phyloP scores from a whole-genome alignment of 2,888 invertebrate species.

The Leistus spinibarbis region DNA sequence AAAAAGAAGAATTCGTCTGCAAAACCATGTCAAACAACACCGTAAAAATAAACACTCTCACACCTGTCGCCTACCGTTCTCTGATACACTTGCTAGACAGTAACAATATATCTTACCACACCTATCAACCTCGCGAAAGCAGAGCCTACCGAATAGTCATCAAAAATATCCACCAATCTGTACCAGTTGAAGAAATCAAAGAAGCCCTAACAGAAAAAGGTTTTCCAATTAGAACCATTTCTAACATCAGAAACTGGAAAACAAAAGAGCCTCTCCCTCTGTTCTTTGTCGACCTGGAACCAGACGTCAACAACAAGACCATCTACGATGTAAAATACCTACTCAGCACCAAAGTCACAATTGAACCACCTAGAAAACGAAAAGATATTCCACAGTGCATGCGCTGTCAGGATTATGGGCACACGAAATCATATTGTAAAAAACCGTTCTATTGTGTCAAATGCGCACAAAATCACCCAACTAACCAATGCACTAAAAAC shows the following conservation, averaged over 20 bases:
- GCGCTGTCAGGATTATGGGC: conserved; percentile 40
- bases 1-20: background rate
- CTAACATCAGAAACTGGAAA: conserved; percentile 11
- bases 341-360: conserved; percentile 13
- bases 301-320: conserved; percentile 21
- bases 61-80: background rate
- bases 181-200: background rate
- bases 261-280: background rate
- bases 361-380: conserved; percentile 38
- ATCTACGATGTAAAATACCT: background rate
- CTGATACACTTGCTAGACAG: background rate
- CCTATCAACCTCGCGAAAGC: too few species aligned
- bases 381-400: conserved; percentile 36
- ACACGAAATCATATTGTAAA: conserved; percentile 41
- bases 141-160: too few species aligned
- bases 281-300: conserved; percentile 36
- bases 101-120: background rate
- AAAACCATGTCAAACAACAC: background rate
- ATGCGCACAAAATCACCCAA: conserved; percentile 39
- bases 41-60: background rate
- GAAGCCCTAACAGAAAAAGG: conserved; percentile 9
- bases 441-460: conserved; percentile 39
- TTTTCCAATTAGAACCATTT: conserved; percentile 7
- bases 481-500: conserved; percentile 33
- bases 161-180: too few species aligned